Evolutionary conservation across 2,888 invertebrate genomes (phyloP), one percentile per base, ranked within the genome.

Genomic region (Stenodera caucasica): DNA sequence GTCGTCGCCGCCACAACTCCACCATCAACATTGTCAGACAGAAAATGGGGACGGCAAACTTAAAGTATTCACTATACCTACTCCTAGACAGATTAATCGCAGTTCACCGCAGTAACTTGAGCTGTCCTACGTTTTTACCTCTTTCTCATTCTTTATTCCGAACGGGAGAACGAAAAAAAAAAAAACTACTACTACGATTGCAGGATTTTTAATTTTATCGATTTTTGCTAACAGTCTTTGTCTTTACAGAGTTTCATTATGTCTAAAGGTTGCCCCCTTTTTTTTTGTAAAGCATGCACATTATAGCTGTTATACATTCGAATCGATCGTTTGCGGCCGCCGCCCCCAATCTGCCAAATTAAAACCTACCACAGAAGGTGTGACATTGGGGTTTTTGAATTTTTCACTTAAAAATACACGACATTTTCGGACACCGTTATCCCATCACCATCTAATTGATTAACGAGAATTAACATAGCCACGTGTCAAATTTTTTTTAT

Each of bases 1-100:
- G 45, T n/a, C 45, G n/a, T 6, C 45, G 6, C 45, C 12, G n/a
- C 45, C 45, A 45, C 45, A 12, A 23, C 40, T 21, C 37, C 33
- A 21, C 49, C 49, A 30, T 45, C 58, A 40, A 52, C 50, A 23
- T 55, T 51, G 33, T 51, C 14, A 18, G 45, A 45, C 21, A 45
- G 12, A n/a, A 23, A 23, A 45, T 45, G n/a, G 23, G 45, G 21
- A 45, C 45, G 40, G 40, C 40, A 18, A 40, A 40, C 18, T 40
- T 45, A 23, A 45, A 21, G 45, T 45, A 45, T 45, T 45, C 45
- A 45, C 45, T 45, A n/a, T n/a, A n/a, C n/a, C 21, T 45, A 45
- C 15, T 18, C 33, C 53, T 53, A 53, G 53, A 53, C 53, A 53
- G 53, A 53, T 53, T 53, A 53, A 53, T 53, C 53, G 53, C 33